phyloP scores from a whole-genome alignment of 2,113 vertebrate species.

The Corvus cornix region DNA sequence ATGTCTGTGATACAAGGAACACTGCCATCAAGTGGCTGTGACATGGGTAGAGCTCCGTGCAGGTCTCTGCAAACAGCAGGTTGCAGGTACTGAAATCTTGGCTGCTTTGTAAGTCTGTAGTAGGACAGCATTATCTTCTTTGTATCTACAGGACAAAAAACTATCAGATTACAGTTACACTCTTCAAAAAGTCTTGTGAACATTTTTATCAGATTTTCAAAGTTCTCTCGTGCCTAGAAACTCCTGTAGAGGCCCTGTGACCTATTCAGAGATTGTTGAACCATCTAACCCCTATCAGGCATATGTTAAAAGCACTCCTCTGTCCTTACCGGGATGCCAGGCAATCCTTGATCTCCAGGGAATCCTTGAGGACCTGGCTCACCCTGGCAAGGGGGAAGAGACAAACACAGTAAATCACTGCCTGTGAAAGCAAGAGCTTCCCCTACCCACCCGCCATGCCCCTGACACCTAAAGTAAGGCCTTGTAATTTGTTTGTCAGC shows the following conservation, averaged over 20 bases:
- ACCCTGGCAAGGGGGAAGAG: constrained; percentile 75
- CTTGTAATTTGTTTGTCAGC: neutral
- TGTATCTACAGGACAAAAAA: neutral
- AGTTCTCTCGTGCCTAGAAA: neutral
- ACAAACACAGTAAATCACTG: neutral
- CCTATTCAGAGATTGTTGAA: neutral
- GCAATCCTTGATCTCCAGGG: constrained; percentile 73
- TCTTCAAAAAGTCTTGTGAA: neutral
- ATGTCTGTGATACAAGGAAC: neutral
- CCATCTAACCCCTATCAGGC: neutral
- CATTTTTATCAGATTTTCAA: neutral
- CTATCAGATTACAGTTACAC: neutral
- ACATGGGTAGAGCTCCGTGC: too few relatives aligned
- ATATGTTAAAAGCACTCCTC: neutral
- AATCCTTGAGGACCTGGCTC: constrained; percentile 77
- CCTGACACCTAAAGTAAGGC: neutral
- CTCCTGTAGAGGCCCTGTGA: neutral
- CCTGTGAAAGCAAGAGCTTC: neutral
- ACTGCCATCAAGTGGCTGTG: constrained; percentile 11
- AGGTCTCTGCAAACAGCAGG: neutral
- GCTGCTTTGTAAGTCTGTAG: neutral
- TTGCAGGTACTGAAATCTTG: neutral
- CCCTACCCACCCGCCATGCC: neutral
- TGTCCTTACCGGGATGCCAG: constrained; percentile 79
- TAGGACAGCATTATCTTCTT: neutral